Conservation (phyloP, 2,888 invertebrate species). For the Globia sparganii region DNA sequence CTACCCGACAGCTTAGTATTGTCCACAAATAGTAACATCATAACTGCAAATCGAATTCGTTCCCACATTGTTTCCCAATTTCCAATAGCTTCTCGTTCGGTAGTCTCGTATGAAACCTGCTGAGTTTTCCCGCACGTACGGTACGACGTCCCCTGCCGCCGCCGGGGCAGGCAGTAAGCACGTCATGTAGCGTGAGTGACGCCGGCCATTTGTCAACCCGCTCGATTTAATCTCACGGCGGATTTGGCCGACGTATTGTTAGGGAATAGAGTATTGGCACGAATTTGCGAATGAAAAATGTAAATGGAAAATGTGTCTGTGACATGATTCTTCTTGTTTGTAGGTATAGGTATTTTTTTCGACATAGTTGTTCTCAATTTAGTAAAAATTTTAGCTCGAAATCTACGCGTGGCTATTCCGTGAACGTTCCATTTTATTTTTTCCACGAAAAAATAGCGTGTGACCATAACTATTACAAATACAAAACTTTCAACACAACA, state of each 20-base stretch:
- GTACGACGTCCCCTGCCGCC: slow-evolving; percentile 32
- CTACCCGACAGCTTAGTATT: background rate
- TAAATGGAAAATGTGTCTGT: background rate
- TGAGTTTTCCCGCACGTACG: slow-evolving; percentile 28
- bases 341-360: background rate
- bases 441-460: slow-evolving; percentile 18
- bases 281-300: background rate
- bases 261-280: slow-evolving; percentile 15
- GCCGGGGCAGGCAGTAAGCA: slow-evolving; percentile 60
- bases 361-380: too few species aligned
- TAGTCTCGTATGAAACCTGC: slow-evolving; percentile 51
- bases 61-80: slow-evolving; percentile 27
- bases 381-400: background rate
- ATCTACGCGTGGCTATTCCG: background rate
- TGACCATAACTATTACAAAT: slow-evolving; percentile 31
- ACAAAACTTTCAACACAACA: slow-evolving; percentile 38
- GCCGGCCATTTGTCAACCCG: slow-evolving; percentile 68
- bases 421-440: slow-evolving; percentile 17
- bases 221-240: slow-evolving; percentile 68
- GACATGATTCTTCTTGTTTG: background rate
- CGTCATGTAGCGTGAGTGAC: slow-evolving; percentile 70
- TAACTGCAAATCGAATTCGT: slow-evolving; percentile 38
- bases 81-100: slow-evolving; percentile 25
- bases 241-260: slow-evolving; percentile 68
- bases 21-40: background rate